Evolutionary conservation across 2,113 vertebrate species (phyloP).

Genomic region (Coptodon rendalli): DNA sequence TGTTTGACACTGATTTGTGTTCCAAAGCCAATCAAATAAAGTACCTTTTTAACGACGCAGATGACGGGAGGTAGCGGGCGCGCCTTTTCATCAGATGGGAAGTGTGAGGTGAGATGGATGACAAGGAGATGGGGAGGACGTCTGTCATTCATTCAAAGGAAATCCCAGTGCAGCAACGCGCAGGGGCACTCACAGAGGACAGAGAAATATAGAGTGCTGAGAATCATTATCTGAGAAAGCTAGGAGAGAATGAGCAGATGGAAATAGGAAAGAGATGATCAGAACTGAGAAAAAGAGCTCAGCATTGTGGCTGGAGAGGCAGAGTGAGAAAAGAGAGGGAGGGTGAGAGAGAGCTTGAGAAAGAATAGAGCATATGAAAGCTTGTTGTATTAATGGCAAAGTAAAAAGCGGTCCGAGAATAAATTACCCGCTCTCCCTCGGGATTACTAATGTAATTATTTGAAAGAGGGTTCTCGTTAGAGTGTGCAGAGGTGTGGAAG

Average conservation of each 20-base stretch:
- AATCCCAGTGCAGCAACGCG: not conserved
- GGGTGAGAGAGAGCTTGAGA: not conserved
- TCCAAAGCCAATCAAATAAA: conserved; percentile 18
- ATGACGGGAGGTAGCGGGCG: not conserved
- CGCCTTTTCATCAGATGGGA: conserved; percentile 31
- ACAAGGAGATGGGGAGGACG: conserved; percentile 18
- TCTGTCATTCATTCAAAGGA: conserved; percentile 33
- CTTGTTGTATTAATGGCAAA: conserved; percentile 54
- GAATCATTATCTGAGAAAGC: conserved; percentile 25
- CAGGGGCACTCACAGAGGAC: not conserved
- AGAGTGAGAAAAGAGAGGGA: conserved; percentile 6
- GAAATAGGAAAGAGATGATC: conserved; percentile 11
- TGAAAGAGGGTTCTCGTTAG: conserved; percentile 64
- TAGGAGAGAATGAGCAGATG: conserved; percentile 8
- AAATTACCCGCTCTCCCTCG: conserved; percentile 58
- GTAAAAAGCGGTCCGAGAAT: conserved; percentile 55
- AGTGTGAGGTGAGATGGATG: conserved; percentile 30
- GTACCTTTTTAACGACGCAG: conserved; percentile 16
- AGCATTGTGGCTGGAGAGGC: not conserved
- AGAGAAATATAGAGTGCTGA: not conserved
- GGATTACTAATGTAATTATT: conserved; percentile 77
- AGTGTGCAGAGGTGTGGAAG: conserved; percentile 57
- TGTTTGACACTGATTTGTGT: conserved; percentile 21
- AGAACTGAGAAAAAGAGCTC: conserved; percentile 9
- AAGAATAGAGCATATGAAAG: conserved; percentile 28